These are phyloP conservation scores for Vespertilio murinus DNA, from an alignment of 2,797 vertebrate species.

Conservation along the genomic window DNA sequence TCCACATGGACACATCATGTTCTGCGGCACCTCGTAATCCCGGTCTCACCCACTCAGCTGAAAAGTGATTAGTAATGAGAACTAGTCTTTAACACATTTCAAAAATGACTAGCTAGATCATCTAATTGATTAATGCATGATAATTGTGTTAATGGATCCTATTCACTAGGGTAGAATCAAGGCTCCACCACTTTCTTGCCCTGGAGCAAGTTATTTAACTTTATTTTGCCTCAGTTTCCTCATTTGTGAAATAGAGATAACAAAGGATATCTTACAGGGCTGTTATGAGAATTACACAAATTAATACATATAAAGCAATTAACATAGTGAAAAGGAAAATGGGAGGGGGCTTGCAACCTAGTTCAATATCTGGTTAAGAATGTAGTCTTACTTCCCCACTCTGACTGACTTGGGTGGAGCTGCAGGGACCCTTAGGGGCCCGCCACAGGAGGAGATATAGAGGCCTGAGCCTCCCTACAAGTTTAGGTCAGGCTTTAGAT, in stretches of 20 bases:
- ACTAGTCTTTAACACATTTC: background rate
- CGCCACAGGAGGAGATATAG: too few species aligned
- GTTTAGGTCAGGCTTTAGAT: too few species aligned
- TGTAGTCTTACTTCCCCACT: too few species aligned
- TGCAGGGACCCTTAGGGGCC: too few species aligned
- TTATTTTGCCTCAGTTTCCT: conserved; percentile 18
- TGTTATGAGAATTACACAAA: conserved; percentile 30
- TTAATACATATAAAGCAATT: background rate
- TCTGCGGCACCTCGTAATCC: background rate
- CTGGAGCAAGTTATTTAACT: background rate
- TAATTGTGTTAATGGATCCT: background rate
- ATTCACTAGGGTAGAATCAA: background rate
- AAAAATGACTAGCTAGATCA: conserved; percentile 16
- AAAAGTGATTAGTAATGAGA: background rate
- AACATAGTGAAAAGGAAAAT: background rate
- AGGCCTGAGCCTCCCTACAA: too few species aligned
- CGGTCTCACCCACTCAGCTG: background rate
- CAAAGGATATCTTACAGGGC: background rate
- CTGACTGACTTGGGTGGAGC: too few species aligned
- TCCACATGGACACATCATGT: background rate
- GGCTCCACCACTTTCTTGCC: background rate
- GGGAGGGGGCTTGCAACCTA: too few species aligned
- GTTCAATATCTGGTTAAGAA: too few species aligned
- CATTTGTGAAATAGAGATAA: background rate
- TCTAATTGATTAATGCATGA: background rate